phyloP scores from a whole-genome alignment of 2,113 vertebrate species.

The Coturnix japonica region DNA sequence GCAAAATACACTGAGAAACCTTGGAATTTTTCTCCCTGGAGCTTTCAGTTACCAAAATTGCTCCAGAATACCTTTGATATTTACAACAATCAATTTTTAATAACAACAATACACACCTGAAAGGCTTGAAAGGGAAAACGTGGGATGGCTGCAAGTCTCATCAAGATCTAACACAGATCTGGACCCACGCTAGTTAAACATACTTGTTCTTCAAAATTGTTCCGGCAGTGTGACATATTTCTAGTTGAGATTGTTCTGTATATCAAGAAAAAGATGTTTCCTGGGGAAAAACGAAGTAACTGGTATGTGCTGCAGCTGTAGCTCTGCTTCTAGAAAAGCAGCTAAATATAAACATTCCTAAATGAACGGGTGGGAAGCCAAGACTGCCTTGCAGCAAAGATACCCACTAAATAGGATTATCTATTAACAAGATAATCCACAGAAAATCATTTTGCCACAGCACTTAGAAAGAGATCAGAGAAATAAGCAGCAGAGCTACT shows the following conservation, averaged over 20 bases:
- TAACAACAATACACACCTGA: background rate
- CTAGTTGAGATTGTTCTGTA: background rate
- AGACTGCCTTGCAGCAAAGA: slow-evolving; percentile 42
- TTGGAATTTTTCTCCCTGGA: background rate
- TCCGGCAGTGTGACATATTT: slow-evolving; percentile 42
- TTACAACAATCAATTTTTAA: slow-evolving; percentile 33
- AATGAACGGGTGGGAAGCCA: slow-evolving; percentile 34
- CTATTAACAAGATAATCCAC: slow-evolving; percentile 6
- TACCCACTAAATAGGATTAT: slow-evolving; percentile 12
- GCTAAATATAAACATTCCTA: slow-evolving; percentile 57
- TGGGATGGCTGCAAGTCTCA: slow-evolving; percentile 34
- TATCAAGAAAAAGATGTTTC: slow-evolving; percentile 23
- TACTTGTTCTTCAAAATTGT: background rate
- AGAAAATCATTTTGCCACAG: background rate
- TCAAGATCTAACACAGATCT: background rate
- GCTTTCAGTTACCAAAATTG: background rate
- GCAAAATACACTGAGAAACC: background rate
- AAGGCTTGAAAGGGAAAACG: background rate
- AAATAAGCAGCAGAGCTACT: background rate
- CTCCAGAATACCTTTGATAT: background rate
- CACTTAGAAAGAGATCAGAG: background rate
- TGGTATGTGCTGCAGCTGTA: slow-evolving; percentile 49
- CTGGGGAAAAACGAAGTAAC: slow-evolving; percentile 43
- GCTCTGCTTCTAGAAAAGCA: slow-evolving; percentile 40
- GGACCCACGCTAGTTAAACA: background rate